Base-by-base conservation (phyloP, 1,140 invertebrate genomes). In the Armadillidium nasatum region DNA sequence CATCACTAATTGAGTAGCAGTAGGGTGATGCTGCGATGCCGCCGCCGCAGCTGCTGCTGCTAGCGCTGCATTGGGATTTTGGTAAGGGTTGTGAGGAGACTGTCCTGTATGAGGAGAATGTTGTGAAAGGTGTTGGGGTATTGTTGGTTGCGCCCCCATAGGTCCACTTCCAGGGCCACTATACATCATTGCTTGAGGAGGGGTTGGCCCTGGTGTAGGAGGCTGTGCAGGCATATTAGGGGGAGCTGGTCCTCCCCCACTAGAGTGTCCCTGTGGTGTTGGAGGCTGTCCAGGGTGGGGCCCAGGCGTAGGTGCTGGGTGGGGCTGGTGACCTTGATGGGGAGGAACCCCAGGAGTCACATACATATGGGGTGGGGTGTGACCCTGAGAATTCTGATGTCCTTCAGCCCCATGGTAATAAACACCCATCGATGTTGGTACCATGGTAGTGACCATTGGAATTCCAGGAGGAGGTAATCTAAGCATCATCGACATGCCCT, bases 381-480 rank as follows among this genome's bases (percentile, higher is more conserved):
- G 78, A 45, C 77, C 76, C 73, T 77, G 81, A 21, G 76, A 79
- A 43, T 73, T 74, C 74, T 80, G 75, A 45, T 82, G 81, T 21
- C 72, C 74, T 23, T 81, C 78, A 21, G 80, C 70, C 44, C 72
- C 73, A 33, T 69, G 81, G 71, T 79, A 74, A 74, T 77, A 80
- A 43, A 78, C 45, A 70, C 69, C 78, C 76, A 75, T 73, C 19
- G 73, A 69, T 21, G 76, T 78, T 10, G 67, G 71, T 15, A 75
- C 83, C 33, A 82, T 82, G 45, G 76, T 76, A 9, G 76, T 82
- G 6, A 83, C 82, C 74, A 83, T 84, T 7, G 75, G 83, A 72
- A 77, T 81, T 7, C 83, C 81, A 72, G 82, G 78, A 23, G 77
- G 84, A 71, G 83, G 84, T 46, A 76, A 79, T 67, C 82, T 78